A percentile compares a stretch with the other conserved stretches of the same genome.
Evolutionary conservation across 2,113 vertebrate species (phyloP).

Genomic region (Brachyistius frenatus): DNA sequence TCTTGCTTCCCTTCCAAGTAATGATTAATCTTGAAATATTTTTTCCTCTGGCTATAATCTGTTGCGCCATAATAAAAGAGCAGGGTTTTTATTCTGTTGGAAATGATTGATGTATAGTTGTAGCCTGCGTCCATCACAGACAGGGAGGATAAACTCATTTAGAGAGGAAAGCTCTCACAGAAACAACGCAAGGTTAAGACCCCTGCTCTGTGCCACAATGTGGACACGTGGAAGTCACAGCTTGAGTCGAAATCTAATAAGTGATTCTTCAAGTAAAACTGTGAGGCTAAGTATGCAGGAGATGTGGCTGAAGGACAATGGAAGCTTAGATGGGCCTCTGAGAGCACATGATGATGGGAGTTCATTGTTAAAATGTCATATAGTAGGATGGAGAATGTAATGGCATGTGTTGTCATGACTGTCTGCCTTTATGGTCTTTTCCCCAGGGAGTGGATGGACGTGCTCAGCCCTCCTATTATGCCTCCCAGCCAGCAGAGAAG

Average conservation of each 20-base stretch:
- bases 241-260: conserved; percentile 75
- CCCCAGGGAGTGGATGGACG: conserved; percentile 85
- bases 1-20: conserved; percentile 48
- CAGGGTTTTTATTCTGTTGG: conserved; percentile 55
- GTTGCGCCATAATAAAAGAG: conserved; percentile 42
- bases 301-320: conserved; percentile 76
- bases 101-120: conserved; percentile 60
- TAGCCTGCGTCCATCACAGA: conserved; percentile 32
- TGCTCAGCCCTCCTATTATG: conserved; percentile 84
- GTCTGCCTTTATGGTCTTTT: conserved; percentile 67
- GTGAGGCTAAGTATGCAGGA: conserved; percentile 51
- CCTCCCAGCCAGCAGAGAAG: conserved; percentile 76
- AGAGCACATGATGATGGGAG: conserved; percentile 66
- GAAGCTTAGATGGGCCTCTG: conserved; percentile 60
- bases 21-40: conserved; percentile 57
- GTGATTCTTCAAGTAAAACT: conserved; percentile 75
- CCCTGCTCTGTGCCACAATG: conserved; percentile 62
- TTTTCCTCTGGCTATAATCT: conserved; percentile 32
- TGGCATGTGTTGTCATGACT: conserved; percentile 74
- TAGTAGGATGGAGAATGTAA: conserved; percentile 59
- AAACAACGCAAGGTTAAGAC: conserved; percentile 69
- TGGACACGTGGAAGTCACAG: conserved; percentile 75
- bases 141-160: conserved; percentile 66
- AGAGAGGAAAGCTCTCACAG: conserved; percentile 56
- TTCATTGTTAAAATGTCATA: conserved; percentile 73